Percentiles rank a stretch among this genome's conserved stretches.
These are phyloP conservation scores for Parazoanthus swiftii DNA, from an alignment of 92 coral and sea anemone species.

Conservation along the genomic window DNA sequence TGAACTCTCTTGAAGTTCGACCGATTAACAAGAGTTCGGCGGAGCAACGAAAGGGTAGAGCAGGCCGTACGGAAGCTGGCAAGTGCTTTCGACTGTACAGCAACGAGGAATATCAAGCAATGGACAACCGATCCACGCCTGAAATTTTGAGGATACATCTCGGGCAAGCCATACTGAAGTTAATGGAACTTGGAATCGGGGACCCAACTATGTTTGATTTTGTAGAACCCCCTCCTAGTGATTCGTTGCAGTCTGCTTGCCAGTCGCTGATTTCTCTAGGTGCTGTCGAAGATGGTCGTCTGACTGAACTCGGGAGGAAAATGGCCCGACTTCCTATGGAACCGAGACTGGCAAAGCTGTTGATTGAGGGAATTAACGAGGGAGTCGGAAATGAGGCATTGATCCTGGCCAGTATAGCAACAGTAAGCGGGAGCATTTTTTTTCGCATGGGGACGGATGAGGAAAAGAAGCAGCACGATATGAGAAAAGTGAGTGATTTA, in stretches of 20 bases:
- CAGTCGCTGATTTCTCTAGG: conserved; percentile 69
- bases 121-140: conserved; percentile 78
- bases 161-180: conserved; percentile 86
- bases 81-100: conserved; percentile 92
- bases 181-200: conserved; percentile 86
- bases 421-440: conserved; percentile 81
- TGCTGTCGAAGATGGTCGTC: conserved; percentile 67
- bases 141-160: conserved; percentile 91
- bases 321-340: conserved; percentile 86
- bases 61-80: conserved; percentile 92
- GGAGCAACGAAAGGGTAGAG: conserved; percentile 90
- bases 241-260: conserved; percentile 65
- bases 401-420: conserved; percentile 72
- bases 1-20: conserved; percentile 80
- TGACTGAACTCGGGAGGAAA: conserved; percentile 74
- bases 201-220: conserved; percentile 76
- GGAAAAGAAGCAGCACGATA: conserved; percentile 80
- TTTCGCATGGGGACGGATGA: conserved; percentile 92
- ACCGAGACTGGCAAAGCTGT: conserved; percentile 82
- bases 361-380: conserved; percentile 78
- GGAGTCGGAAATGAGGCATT: conserved; percentile 79
- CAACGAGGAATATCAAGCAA: conserved; percentile 62
- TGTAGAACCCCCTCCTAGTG: conserved; percentile 86
- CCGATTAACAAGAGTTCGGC: conserved; percentile 91
- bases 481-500: conserved; percentile 50